Evolutionary conservation across 1,140 invertebrate species (phyloP).

Genomic region (Galendromus occidentalis): DNA sequence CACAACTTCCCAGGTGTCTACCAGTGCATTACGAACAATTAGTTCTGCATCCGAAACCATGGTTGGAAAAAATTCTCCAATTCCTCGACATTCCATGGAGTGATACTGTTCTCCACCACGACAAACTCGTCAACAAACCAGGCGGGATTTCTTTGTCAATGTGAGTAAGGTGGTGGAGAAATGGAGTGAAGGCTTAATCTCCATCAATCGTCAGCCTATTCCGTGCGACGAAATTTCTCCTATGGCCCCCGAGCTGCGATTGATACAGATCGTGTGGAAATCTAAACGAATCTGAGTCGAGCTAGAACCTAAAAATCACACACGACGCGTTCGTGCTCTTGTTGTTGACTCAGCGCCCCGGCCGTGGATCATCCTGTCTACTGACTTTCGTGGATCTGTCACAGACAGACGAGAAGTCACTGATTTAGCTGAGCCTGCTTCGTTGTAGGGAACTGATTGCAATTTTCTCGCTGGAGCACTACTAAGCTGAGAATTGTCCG

Average conservation of each 20-base stretch:
- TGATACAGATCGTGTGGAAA: too few relatives aligned
- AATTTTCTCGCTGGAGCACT: neutral
- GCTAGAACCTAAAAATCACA: too few relatives aligned
- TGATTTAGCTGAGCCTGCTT: neutral
- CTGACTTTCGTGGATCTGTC: conserved; percentile 13
- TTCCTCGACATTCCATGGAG: conserved; percentile 90
- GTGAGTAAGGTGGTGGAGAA: too few relatives aligned
- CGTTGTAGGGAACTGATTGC: neutral
- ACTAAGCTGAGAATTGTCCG: conserved; percentile 21
- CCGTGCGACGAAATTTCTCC: too few relatives aligned
- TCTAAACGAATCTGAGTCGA: too few relatives aligned
- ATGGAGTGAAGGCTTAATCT: too few relatives aligned
- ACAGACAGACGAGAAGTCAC: neutral
- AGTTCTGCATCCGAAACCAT: conserved; percentile 70
- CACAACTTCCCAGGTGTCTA: conserved; percentile 39
- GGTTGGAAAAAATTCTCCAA: conserved; percentile 68
- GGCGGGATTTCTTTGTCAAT: conserved; percentile 66
- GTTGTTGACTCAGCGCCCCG: too few relatives aligned
- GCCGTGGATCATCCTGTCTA: neutral
- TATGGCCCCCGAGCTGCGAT: too few relatives aligned
- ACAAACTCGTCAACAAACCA: conserved; percentile 85
- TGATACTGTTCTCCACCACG: conserved; percentile 86
- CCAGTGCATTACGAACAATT: conserved; percentile 89
- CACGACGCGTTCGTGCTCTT: too few relatives aligned
- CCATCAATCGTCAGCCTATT: too few relatives aligned